Base-by-base conservation (phyloP, 2,797 vertebrate species). In the Trichosurus vulpecula region DNA sequence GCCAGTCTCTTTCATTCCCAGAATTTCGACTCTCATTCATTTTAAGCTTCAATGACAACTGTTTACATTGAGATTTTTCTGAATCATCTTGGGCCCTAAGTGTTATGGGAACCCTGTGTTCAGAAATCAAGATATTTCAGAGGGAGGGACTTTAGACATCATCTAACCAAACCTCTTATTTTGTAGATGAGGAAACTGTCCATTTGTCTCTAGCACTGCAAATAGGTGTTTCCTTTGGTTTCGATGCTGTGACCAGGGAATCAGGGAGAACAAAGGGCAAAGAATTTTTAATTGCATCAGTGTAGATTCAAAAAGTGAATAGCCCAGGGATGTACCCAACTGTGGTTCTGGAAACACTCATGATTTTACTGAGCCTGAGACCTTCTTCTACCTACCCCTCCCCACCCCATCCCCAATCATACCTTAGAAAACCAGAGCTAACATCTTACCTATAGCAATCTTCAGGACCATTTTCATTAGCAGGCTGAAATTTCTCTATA, bases 261-360 rank as follows among this genome's bases (percentile, higher is more conserved):
- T 6, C 22, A 92, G 16, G 66, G 57, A 54, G 90, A 57, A 51
- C n/a, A 92, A 92, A 91, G 66, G 0, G n/a, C 13, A 47, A 25
- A 47, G 22, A 3, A 9, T 47, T 81, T 81, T 81, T 81, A 27
- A 81, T 81, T 81, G 22, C 81, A 81, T 81, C 19, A 13, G 8
- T 0, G 4, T 14, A 16, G 4, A 81, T 81, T 81, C 0, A 0
- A 41, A 47, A 56, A 55, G 25, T 56, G 16, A 9, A 16, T 52
- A 4, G 4, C 91, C 29, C 11, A 57, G 61, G 11, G 51, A 41
- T 90, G 52, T 16, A 4, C 27, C 6, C 8, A 29, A 35, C 55
- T 52, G 53, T 14, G 54, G 58, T 58, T 1, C 5, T 0, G 47
- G 54, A 93, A 55, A 87, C 31, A n/a, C 41, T 10, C 54, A 22